Evolutionary conservation across 2,113 vertebrate species (phyloP).

Genomic region (Sarotherodon lohbergeri): DNA sequence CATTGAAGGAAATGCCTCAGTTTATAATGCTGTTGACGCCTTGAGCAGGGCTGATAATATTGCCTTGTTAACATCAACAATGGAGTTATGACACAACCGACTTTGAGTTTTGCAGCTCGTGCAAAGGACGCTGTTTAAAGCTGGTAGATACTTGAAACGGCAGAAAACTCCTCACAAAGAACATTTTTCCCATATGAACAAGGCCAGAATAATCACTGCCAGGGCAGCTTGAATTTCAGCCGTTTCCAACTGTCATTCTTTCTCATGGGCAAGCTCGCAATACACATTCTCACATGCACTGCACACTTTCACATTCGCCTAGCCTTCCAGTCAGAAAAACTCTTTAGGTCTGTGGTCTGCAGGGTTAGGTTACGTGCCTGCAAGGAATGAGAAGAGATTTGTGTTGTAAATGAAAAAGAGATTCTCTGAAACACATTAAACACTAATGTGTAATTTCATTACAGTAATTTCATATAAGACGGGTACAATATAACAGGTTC

Average conservation of each 20-base stretch:
- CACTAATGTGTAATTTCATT: neutral
- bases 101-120: neutral
- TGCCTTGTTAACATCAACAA: slow-evolving; percentile 27
- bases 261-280: slow-evolving; percentile 32
- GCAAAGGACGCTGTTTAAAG: slow-evolving; percentile 14
- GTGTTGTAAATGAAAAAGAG: neutral
- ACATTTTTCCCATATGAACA: slow-evolving; percentile 21
- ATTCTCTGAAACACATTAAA: neutral
- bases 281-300: slow-evolving; percentile 11
- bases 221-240: slow-evolving; percentile 49
- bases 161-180: slow-evolving; percentile 32
- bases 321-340: neutral
- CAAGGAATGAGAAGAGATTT: neutral
- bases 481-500: neutral
- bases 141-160: slow-evolving; percentile 44
- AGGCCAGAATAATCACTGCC: slow-evolving; percentile 44
- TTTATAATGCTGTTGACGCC: slow-evolving; percentile 37
- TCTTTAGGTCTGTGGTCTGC: neutral
- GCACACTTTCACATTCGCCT: slow-evolving; percentile 16
- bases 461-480: neutral
- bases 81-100: slow-evolving; percentile 3
- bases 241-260: slow-evolving; percentile 55
- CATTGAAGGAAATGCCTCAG: slow-evolving; percentile 46
- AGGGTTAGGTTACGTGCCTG: neutral
- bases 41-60: slow-evolving; percentile 15